Evolutionary conservation across 2,888 invertebrate species (phyloP).

Genomic region (Caenorhabditis panamensis): DNA sequence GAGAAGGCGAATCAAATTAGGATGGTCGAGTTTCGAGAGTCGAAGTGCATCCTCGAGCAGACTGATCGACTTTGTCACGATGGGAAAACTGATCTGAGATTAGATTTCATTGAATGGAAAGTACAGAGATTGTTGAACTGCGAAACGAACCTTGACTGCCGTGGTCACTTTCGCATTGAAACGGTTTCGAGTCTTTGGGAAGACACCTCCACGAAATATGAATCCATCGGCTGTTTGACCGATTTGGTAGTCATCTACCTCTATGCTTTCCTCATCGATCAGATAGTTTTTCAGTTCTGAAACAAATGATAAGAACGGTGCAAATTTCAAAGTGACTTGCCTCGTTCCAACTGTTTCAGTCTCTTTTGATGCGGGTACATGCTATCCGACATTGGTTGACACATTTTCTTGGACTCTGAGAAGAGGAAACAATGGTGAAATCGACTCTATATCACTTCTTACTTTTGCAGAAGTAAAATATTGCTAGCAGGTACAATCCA

Average conservation of each 20-base stretch:
- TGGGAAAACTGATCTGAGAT: slow-evolving; percentile 78
- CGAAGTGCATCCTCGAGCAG: slow-evolving; percentile 78
- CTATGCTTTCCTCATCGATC: slow-evolving; percentile 79
- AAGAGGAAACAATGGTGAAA: too few species aligned
- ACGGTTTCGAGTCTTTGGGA: slow-evolving; percentile 76
- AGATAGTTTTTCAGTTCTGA: slow-evolving; percentile 73
- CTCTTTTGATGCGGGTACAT: slow-evolving; percentile 77
- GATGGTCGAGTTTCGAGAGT: slow-evolving; percentile 75
- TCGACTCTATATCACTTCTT: neutral
- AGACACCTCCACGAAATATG: slow-evolving; percentile 78
- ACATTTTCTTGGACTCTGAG: slow-evolving; percentile 78
- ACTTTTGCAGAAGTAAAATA: slow-evolving; percentile 72
- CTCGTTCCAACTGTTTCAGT: slow-evolving; percentile 72
- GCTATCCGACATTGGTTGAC: slow-evolving; percentile 75
- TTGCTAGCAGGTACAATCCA: slow-evolving; percentile 71
- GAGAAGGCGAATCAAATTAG: slow-evolving; percentile 77
- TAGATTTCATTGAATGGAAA: neutral
- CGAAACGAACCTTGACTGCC: slow-evolving; percentile 80
- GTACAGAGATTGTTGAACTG: slow-evolving; percentile 10
- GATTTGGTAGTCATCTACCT: slow-evolving; percentile 77
- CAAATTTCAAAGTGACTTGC: slow-evolving; percentile 69
- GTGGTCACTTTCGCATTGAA: slow-evolving; percentile 77
- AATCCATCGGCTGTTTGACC: slow-evolving; percentile 80
- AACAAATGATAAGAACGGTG: too few species aligned
- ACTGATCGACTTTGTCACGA: slow-evolving; percentile 77